Base-by-base conservation (phyloP, 2,113 vertebrate genomes). In the Notarius quadriscutis region DNA sequence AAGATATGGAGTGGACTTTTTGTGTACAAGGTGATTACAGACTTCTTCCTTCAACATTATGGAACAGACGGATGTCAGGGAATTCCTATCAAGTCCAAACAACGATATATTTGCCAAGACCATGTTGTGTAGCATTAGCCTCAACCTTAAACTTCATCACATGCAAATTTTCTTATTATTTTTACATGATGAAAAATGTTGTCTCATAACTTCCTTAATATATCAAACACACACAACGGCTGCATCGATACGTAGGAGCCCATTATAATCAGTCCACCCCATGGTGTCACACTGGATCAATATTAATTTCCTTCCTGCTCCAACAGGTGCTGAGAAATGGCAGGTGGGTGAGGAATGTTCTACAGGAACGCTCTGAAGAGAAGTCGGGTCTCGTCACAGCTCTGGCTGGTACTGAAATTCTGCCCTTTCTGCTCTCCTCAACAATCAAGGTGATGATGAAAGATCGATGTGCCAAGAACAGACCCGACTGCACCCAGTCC, bases 391-490 rank as follows among this genome's bases (percentile, higher is more conserved):
- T 84, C 27, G 6, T 30, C 8, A 0, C 4, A 18, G 60, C 74
- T 81, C 15, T 60, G 34, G 15, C 65, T 81, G n/a, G 7, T 18
- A 5, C 50, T 69, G 57, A 83, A 65, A 41, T 51, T 55, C 20
- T 50, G 50, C 50, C 50, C 9, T 62, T 79, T 87, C 50, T 25
- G 20, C 53, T 25, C 34, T 83, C 78, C 55, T 67, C 22, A 55
- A 77, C 84, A 87, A 86, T 74, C 88, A 89, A 90, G 81, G 30
- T 87, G 82, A 71, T 85, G 82, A 93, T 92, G 88, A 93, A 95
- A 93, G 89, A 65, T 87, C 91, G 87, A 86, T 67, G 86, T 85
- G 85, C 88, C 89, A 82, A 89, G 83, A 91, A 77, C 87, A 89
- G 84, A 55, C 88, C 80, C 69, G 30, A 83, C 81, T 77, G 27